Conservation (phyloP, 2,888 invertebrate species). For the Alviniconcha strummeri region DNA sequence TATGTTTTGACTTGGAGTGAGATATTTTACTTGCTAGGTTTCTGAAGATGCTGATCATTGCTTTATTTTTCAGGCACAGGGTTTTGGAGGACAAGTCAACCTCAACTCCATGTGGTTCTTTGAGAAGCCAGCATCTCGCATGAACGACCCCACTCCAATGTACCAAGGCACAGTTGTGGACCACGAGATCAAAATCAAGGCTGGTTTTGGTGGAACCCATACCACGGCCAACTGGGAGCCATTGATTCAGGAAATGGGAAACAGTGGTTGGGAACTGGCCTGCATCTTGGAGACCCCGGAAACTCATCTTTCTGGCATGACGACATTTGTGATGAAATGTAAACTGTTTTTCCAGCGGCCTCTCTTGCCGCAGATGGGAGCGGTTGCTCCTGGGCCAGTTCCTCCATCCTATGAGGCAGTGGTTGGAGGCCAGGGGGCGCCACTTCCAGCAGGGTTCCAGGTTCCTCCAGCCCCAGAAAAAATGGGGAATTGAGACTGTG, state of each 20-base stretch:
- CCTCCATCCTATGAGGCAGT: background rate
- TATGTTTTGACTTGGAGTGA: too few relatives aligned
- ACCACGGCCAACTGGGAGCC: conserved; percentile 25
- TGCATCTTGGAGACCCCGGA: conserved; percentile 59
- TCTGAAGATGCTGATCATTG: too few relatives aligned
- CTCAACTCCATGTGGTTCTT: conserved; percentile 67
- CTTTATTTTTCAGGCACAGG: background rate
- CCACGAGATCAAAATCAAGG: conserved; percentile 53
- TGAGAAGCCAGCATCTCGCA: conserved; percentile 62
- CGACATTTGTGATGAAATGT: conserved; percentile 42
- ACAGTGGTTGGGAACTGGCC: conserved; percentile 68
- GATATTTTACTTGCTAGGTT: too few relatives aligned
- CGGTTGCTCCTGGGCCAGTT: background rate
- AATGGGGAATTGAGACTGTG: conserved; percentile 13
- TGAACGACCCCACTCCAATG: conserved; percentile 57
- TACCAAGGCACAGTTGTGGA: conserved; percentile 67
- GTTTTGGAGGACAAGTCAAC: conserved; percentile 21
- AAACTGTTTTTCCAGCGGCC: conserved; percentile 57
- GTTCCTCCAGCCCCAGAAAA: conserved; percentile 19
- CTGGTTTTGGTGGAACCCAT: conserved; percentile 44
- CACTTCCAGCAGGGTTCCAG: conserved; percentile 16
- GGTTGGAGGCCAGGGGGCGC: background rate
- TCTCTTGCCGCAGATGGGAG: background rate
- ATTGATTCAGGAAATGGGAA: conserved; percentile 52
- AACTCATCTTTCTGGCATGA: conserved; percentile 32